Percentiles rank a stretch among this genome's conserved stretches.
phyloP scores from a whole-genome alignment of 2,888 invertebrate species.

The Rapana venosa region DNA sequence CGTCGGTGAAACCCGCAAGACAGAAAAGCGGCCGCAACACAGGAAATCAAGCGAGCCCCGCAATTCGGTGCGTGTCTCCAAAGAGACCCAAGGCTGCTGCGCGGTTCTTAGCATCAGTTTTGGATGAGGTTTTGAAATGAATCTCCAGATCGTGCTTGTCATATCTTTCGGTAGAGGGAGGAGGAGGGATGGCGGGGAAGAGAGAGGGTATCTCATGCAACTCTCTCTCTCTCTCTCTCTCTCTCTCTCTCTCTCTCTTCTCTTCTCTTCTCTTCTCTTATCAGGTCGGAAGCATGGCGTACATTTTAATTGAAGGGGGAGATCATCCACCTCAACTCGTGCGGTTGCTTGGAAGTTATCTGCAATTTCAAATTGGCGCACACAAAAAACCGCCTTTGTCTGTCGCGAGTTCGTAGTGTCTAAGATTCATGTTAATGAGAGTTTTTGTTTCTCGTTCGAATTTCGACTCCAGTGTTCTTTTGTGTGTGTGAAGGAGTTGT shows the following conservation, averaged over 20 bases:
- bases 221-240: not conserved
- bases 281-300: not conserved
- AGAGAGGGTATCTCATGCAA: not conserved
- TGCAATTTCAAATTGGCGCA: no score
- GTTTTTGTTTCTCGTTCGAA: no score
- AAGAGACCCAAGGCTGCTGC: not conserved
- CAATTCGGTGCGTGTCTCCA: not conserved
- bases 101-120: not conserved
- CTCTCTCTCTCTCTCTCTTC: no score
- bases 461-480: no score
- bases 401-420: no score
- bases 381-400: no score
- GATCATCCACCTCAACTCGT: not conserved
- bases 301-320: not conserved
- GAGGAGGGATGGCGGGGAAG: not conserved
- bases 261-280: no score
- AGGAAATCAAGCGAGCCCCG: conserved; percentile 23
- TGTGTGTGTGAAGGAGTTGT: no score
- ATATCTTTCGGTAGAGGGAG: not conserved
- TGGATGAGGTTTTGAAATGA: conserved; percentile 9
- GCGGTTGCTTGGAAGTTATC: no score
- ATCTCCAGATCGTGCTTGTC: conserved; percentile 14
- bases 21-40: conserved; percentile 1
- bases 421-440: no score
- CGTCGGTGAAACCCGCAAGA: not conserved